Evolutionary conservation across 2,797 vertebrate species (phyloP).

Genomic region (Crocidura indochinensis): DNA sequence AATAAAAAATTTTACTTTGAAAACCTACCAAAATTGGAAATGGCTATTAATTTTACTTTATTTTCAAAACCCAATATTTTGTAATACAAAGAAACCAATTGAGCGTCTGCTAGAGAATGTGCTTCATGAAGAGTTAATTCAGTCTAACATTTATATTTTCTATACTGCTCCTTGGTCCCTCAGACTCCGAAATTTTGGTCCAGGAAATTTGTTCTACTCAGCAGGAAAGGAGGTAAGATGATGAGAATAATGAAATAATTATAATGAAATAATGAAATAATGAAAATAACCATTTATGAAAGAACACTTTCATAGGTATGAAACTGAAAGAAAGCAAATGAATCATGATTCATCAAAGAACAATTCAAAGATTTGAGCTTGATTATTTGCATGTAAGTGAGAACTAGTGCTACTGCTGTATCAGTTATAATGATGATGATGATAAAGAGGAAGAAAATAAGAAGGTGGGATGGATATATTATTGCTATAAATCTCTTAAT

Average conservation of each 20-base stretch:
- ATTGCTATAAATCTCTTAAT: background rate
- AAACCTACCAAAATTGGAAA: background rate
- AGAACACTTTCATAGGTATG: background rate
- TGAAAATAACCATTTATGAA: no score
- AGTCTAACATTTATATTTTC: no score
- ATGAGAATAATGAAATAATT: no score
- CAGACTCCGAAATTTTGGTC: background rate
- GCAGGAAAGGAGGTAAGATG: background rate
- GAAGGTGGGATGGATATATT: no score
- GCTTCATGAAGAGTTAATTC: background rate
- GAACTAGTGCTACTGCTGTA: background rate
- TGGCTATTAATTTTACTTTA: background rate
- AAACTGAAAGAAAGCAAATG: background rate
- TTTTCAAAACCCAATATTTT: background rate
- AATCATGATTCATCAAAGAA: background rate
- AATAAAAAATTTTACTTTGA: conserved; percentile 2
- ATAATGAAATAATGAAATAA: no score
- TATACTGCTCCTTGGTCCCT: background rate
- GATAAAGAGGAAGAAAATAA: no score
- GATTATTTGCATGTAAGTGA: background rate
- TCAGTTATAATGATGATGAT: no score
- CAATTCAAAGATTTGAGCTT: background rate
- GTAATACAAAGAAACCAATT: background rate
- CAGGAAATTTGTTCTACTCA: background rate
- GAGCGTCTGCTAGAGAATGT: conserved; percentile 16